Conservation (phyloP, 2,888 invertebrate genomes). For the Hirtodrosophila duncani region DNA sequence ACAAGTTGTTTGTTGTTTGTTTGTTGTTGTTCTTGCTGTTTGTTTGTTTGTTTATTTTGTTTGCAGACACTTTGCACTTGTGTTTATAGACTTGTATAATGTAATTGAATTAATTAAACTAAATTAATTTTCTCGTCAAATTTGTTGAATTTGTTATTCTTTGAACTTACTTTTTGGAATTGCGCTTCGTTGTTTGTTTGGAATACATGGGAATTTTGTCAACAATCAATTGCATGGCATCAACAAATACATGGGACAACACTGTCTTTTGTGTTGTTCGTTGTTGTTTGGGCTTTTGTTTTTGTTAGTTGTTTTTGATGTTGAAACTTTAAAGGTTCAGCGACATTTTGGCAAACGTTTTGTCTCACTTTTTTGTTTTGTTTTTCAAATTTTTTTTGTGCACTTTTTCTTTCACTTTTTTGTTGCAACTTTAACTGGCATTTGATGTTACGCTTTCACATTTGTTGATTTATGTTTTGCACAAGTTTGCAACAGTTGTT, state of each 20-base stretch:
- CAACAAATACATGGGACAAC: conserved; percentile 64
- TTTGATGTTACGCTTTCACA: too few species aligned
- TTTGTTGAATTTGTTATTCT: too few species aligned
- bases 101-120: not conserved
- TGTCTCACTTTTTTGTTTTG: conserved; percentile 43
- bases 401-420: not conserved
- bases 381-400: conserved; percentile 57
- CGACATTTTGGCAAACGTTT: conserved; percentile 22
- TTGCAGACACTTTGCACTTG: conserved; percentile 1
- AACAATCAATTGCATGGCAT: conserved; percentile 78
- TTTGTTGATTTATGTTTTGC: too few species aligned
- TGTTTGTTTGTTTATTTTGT: conserved; percentile 1
- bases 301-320: conserved; percentile 18
- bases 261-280: conserved; percentile 25
- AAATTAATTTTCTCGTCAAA: conserved; percentile 1
- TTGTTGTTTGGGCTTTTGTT: conserved; percentile 19
- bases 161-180: conserved; percentile 78
- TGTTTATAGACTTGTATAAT: not conserved
- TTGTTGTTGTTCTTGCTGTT: conserved; percentile 17
- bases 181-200: conserved; percentile 78
- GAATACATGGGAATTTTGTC: conserved; percentile 79
- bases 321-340: conserved; percentile 21
- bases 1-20: conserved; percentile 20
- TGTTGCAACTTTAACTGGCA: too few species aligned
- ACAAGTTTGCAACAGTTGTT: conserved; percentile 31